Evolutionary conservation across 1,140 invertebrate genomes (phyloP).

Genomic region (Mya arenaria): DNA sequence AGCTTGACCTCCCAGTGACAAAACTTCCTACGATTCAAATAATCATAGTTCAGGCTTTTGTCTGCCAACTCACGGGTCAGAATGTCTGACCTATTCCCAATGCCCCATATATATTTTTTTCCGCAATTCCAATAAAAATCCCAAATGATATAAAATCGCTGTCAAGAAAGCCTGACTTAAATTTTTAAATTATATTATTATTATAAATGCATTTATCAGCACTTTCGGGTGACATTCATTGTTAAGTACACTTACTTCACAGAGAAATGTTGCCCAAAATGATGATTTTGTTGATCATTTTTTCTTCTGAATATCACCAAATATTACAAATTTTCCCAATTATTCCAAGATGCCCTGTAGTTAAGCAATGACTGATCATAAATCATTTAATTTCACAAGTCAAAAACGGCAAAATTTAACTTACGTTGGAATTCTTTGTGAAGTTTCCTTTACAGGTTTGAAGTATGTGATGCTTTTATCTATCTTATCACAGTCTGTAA

Average conservation of each 20-base stretch:
- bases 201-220: no score
- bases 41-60: no score
- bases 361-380: background rate
- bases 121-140: no score
- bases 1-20: no score
- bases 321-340: background rate
- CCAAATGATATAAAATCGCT: no score
- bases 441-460: conserved; percentile 49
- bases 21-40: no score
- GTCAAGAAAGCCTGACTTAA: no score
- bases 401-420: background rate
- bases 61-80: no score
- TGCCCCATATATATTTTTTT: no score
- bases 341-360: background rate
- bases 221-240: no score
- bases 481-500: conserved; percentile 40
- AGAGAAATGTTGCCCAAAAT: background rate
- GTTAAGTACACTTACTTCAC: background rate
- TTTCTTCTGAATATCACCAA: background rate
- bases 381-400: background rate
- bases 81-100: no score
- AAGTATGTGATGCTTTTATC: conserved; percentile 46
- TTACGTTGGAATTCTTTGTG: conserved; percentile 49
- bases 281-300: background rate
- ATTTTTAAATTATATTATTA: no score